Evolutionary conservation across 2,113 vertebrate species (phyloP), one percentile per base, ranked within the genome.

Genomic region (Cyprichromis sp.): DNA sequence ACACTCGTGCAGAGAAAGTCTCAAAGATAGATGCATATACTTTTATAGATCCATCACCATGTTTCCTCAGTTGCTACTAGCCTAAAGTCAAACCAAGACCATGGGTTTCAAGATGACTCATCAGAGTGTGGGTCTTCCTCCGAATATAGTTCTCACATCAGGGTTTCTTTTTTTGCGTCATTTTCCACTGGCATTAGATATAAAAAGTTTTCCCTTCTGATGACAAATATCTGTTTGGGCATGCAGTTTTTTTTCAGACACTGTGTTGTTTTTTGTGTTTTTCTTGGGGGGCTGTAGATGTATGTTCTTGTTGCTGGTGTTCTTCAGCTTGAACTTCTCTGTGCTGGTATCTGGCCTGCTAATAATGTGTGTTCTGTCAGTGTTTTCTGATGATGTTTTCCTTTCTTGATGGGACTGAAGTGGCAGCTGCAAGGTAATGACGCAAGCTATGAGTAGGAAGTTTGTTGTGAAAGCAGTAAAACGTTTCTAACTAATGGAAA

Each of bases 101-200:
- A 34, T 3, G 19, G 12, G 29, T 68, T 84, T 88, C 76, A 40
- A 66, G 63, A 89, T 94, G 91, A 94, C 68, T 93, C 91, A 95
- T 79, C 21, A n/a, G 11, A 85, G 26, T 89, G 59, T 80, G 24
- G 45, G 76, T 80, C 61, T 86, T 80, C 47, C 81, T 63, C 63
- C 21, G 21, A 76, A 31, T 88, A 34, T 86, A 83, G n/a, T 47
- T 84, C 45, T 78, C 40, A 68, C 63, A 42, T 45, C 40, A 61
- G 45, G 76, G n/a, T 76, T 50, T 76, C 42, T 76, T 31, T 61
- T 83, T 83, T 55, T 68, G 16, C 3, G 17, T 80, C 53, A 81
- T 87, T 84, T 84, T 83, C 6, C 54, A 21, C 12, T 61, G 63
- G 63, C 36, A 17, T 85, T 73, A 54, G 40, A 54, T 38, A 36